These are phyloP conservation scores for Monochamus saltuarius DNA, from an alignment of 1,140 invertebrate species.

Conservation along the genomic window DNA sequence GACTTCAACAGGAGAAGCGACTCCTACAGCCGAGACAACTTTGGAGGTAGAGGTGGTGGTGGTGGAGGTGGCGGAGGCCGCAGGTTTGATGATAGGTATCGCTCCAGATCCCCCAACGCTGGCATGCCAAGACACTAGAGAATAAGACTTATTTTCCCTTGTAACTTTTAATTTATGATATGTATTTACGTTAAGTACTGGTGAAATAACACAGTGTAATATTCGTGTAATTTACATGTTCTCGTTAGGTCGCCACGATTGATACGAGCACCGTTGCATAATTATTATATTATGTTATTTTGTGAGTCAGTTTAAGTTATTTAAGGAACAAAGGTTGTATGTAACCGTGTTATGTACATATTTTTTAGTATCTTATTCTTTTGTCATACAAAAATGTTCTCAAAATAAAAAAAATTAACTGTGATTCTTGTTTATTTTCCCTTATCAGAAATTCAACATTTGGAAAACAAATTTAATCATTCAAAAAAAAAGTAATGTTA, in stretches of 20 bases:
- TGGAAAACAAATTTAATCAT: no score
- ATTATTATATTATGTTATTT: conserved; percentile 1
- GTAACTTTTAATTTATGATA: neutral
- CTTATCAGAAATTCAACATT: no score
- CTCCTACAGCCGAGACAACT: conserved; percentile 29
- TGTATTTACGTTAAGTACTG: neutral
- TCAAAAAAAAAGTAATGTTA: no score
- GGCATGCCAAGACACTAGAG: conserved; percentile 41
- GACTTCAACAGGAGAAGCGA: conserved; percentile 38
- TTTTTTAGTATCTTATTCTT: conserved; percentile 1
- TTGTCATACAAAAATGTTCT: neutral
- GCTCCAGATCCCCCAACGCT: conserved; percentile 45
- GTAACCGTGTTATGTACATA: conserved; percentile 5
- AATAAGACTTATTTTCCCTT: conserved; percentile 2
- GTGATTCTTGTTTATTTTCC: no score
- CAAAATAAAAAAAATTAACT: no score
- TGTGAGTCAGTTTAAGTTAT: neutral
- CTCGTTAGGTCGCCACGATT: neutral
- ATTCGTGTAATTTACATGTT: neutral
- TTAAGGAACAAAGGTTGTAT: neutral
- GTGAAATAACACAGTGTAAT: conserved; percentile 3
- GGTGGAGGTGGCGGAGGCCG: conserved; percentile 36
- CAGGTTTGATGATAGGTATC: conserved; percentile 43
- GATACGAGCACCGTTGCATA: neutral
- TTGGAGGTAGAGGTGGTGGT: conserved; percentile 29